Conservation (phyloP, 2,888 invertebrate genomes). For the Amphipoea lucens region DNA sequence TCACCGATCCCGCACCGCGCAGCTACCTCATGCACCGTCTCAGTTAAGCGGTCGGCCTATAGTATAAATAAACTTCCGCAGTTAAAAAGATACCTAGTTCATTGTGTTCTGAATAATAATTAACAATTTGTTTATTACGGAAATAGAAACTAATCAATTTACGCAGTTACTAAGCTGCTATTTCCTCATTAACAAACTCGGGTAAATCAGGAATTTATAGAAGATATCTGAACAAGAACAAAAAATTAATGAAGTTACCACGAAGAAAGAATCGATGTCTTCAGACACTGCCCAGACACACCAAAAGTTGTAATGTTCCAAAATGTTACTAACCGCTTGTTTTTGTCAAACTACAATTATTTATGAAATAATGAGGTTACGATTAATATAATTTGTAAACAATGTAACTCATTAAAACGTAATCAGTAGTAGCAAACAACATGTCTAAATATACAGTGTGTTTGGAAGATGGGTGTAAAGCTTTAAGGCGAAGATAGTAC, state of each 20-base stretch:
- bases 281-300: constrained; percentile 14
- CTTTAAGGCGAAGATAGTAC: too few species aligned
- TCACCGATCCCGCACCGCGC: too few species aligned
- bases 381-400: constrained; percentile 43
- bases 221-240: background rate
- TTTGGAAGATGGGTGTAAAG: too few species aligned
- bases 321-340: constrained; percentile 44
- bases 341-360: constrained; percentile 14
- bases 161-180: background rate
- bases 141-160: constrained; percentile 28
- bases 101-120: constrained; percentile 22
- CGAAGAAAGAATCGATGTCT: background rate
- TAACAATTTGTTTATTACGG: constrained; percentile 26
- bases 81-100: constrained; percentile 15
- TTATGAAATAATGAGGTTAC: constrained; percentile 44
- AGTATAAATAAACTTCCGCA: constrained; percentile 8
- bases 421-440: constrained; percentile 40
- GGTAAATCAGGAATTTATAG: background rate
- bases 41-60: too few species aligned
- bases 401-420: constrained; percentile 46
- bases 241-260: background rate
- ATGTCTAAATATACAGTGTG: background rate
- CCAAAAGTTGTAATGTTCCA: constrained; percentile 41
- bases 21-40: too few species aligned
- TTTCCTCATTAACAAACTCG: constrained; percentile 20